A percentile compares a stretch with the other conserved stretches of the same genome.
Evolutionary conservation across 2,888 invertebrate genomes (phyloP).

Genomic region (Drosophila macrospina): DNA sequence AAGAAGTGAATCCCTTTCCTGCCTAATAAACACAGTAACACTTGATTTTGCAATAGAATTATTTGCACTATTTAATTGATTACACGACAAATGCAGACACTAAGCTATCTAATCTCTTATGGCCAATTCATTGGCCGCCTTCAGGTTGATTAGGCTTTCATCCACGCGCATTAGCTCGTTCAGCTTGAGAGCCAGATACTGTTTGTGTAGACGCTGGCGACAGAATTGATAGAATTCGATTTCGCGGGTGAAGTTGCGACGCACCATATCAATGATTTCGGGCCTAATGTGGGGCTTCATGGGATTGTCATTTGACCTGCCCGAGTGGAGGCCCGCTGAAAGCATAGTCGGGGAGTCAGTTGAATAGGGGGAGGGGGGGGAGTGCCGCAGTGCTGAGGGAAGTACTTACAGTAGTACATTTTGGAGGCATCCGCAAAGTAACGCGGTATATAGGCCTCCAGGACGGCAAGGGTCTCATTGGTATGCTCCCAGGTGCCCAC

Average conservation of each 20-base stretch:
- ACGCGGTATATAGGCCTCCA: conserved; percentile 93
- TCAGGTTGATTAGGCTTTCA: conserved; percentile 44
- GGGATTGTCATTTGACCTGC: conserved; percentile 91
- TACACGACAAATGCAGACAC: neutral
- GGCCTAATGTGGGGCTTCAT: conserved; percentile 95
- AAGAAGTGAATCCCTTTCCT: neutral
- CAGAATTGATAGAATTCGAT: conserved; percentile 97
- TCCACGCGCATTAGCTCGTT: conserved; percentile 70
- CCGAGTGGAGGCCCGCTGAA: conserved; percentile 81
- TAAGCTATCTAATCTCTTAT: conserved; percentile 45
- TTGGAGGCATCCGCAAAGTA: conserved; percentile 92
- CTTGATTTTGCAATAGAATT: neutral
- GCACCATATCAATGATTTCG: conserved; percentile 92
- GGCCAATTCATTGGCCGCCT: conserved; percentile 45
- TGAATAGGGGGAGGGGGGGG: too few relatives aligned
- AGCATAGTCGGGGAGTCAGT: too few relatives aligned
- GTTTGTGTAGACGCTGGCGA: conserved; percentile 92
- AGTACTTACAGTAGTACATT: conserved; percentile 88
- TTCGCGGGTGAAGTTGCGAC: conserved; percentile 94
- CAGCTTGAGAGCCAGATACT: conserved; percentile 89
- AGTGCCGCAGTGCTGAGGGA: neutral
- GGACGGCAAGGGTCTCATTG: conserved; percentile 92
- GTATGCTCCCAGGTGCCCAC: conserved; percentile 95
- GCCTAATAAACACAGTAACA: neutral
- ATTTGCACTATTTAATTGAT: conserved; percentile 18